Conservation (phyloP, 2,888 invertebrate genomes). For the Leucania comma region DNA sequence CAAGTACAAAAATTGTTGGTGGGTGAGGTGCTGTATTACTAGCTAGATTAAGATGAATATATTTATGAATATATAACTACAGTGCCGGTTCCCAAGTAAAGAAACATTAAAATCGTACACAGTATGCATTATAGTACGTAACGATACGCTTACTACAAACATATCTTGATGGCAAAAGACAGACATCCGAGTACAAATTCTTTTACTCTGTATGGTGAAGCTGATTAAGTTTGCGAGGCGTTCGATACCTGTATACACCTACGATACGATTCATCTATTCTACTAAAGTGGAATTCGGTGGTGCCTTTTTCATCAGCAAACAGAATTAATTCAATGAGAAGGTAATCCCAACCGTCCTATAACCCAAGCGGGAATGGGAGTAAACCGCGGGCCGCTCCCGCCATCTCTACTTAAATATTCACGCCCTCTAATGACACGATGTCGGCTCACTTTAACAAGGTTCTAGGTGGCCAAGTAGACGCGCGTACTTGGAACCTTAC, state of each 20-base stretch:
- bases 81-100: too few relatives aligned
- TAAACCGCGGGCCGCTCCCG: slow-evolving; percentile 79
- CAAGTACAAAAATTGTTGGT: too few relatives aligned
- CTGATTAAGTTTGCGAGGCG: slow-evolving; percentile 23
- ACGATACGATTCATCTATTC: slow-evolving; percentile 65
- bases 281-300: slow-evolving; percentile 69
- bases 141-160: too few relatives aligned
- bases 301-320: slow-evolving; percentile 81
- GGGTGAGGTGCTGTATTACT: too few relatives aligned
- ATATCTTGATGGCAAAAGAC: too few relatives aligned
- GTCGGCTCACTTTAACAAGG: slow-evolving; percentile 80
- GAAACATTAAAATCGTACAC: too few relatives aligned
- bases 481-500: slow-evolving; percentile 66
- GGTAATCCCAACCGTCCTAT: slow-evolving; percentile 83
- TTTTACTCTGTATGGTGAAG: neutral
- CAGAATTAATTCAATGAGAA: slow-evolving; percentile 85
- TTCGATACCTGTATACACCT: slow-evolving; percentile 47
- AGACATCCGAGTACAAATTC: too few relatives aligned
- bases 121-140: too few relatives aligned
- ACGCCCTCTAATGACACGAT: slow-evolving; percentile 88
- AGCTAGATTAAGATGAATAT: too few relatives aligned
- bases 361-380: slow-evolving; percentile 79
- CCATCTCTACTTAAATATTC: slow-evolving; percentile 87
- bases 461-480: slow-evolving; percentile 73
- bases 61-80: too few relatives aligned